Evolutionary conservation across 30 jellyfish, hydroid and myxozoan genomes (phyloP).

Genomic region (Mastigias papua): DNA sequence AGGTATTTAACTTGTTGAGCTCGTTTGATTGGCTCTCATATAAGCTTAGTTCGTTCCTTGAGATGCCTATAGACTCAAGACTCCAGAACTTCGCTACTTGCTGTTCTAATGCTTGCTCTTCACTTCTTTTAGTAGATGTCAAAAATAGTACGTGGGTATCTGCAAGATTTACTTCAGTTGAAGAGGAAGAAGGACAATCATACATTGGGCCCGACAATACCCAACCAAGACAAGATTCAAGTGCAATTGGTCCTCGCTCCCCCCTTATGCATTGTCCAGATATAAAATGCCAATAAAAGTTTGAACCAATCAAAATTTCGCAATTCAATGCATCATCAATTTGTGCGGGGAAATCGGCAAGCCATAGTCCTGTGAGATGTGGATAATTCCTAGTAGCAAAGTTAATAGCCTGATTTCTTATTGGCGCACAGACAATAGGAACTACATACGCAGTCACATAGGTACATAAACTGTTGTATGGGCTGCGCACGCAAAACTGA

Average conservation of each 20-base stretch:
- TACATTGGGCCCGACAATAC: conserved; percentile 44
- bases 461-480: neutral
- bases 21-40: too few species aligned
- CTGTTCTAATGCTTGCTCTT: too few species aligned
- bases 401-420: conserved; percentile 24
- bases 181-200: neutral
- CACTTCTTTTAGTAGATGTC: too few species aligned
- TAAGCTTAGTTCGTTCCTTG: too few species aligned
- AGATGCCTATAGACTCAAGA: too few species aligned
- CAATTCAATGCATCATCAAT: conserved; percentile 9
- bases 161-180: conserved; percentile 17
- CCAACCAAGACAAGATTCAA: conserved; percentile 58
- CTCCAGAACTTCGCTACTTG: too few species aligned
- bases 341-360: conserved; percentile 34
- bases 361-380: conserved; percentile 23
- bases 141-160: too few species aligned
- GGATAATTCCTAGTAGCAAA: conserved; percentile 52
- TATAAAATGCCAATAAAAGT: conserved; percentile 48
- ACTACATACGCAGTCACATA: conserved; percentile 59
- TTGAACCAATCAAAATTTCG: conserved; percentile 34
- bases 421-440: conserved; percentile 43
- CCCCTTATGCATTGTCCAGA: conserved; percentile 28
- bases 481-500: conserved; percentile 43
- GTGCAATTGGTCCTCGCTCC: conserved; percentile 53
- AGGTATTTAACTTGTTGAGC: too few species aligned